phyloP scores from a whole-genome alignment of 2,888 invertebrate species.

The Gnatocerus cornutus region DNA sequence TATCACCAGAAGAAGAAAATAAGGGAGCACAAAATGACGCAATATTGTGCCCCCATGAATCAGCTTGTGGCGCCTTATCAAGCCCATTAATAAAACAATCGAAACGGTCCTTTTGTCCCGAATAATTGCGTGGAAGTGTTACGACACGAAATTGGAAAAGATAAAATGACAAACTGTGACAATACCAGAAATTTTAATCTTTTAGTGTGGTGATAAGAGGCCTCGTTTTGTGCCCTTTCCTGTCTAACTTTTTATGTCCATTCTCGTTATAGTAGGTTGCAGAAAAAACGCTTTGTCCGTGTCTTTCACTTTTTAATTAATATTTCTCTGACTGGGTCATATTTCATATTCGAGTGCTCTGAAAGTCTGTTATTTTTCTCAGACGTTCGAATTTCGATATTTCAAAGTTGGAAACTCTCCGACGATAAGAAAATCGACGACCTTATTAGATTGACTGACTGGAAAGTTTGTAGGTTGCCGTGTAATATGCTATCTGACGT shows the following conservation, averaged over 20 bases:
- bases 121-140: conserved; percentile 36
- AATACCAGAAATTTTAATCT: conserved; percentile 29
- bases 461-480: conserved; percentile 18
- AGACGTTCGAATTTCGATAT: conserved; percentile 23
- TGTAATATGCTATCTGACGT: conserved; percentile 24
- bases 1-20: neutral
- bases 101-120: conserved; percentile 24
- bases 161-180: conserved; percentile 37
- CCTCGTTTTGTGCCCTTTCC: conserved; percentile 2
- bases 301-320: conserved; percentile 12
- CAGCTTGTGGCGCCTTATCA: conserved; percentile 19
- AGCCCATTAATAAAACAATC: conserved; percentile 31
- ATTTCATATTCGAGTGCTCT: conserved; percentile 4
- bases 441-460: conserved; percentile 28
- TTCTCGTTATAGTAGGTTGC: conserved; percentile 5
- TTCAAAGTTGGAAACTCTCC: conserved; percentile 25
- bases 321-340: neutral
- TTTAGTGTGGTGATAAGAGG: conserved; percentile 7
- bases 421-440: conserved; percentile 28
- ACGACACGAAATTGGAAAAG: conserved; percentile 37
- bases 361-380: conserved; percentile 8
- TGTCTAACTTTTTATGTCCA: conserved; percentile 12
- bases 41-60: neutral
- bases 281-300: neutral
- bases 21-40: neutral